Evolutionary conservation across 1,140 invertebrate species (phyloP), one percentile per base, ranked within the genome.

Genomic region (Pogonomyrmex californicus): DNA sequence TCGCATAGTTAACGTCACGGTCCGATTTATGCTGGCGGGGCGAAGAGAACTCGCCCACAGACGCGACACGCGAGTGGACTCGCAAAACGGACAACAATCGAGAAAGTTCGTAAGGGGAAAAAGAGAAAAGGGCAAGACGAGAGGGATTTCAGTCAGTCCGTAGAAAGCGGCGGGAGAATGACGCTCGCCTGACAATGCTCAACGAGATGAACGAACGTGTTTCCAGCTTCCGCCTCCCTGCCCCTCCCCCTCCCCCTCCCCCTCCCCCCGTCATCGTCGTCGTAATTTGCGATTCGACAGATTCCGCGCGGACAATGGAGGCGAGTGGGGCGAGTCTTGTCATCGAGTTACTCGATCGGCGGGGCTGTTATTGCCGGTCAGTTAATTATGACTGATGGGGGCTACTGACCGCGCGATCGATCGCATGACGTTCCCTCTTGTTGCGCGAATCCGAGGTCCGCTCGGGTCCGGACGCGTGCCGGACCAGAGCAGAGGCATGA

Each of bases 341-440:
- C 36, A 33, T 38, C 14, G 47, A 30, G 49, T 17, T 38, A 10
- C 17, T 62, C 63, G 63, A 78, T 79, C 54, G 36, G 6, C 23
- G 17, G 4, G 12, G 9, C 49, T 7, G 47, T 70, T 56, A 30
- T 33, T 38, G 41, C 23, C 23, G 30, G 30, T 62, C 51, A 68
- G 36, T 41, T 51, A 81, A 82, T 60, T 70, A 36, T 36, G 63
- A 70, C 66, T n/a, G 65, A 70, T 71, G 77, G 78, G 23, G 76
- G 77, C 56, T 81, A 82, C 54, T 62, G 76, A 79, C 54, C 76
- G 66, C 65, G 36, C 65, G 66, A 83, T 83, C 79, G 79, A 83
- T 75, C 75, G 86, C 58, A 85, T 51, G 66, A 75, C 70, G 47
- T 51, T 83, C 56, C 44, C 75, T 60, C 65, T 73, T 65, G 79